phyloP scores from a whole-genome alignment of 2,797 vertebrate species.

The Anguilla anguilla region DNA sequence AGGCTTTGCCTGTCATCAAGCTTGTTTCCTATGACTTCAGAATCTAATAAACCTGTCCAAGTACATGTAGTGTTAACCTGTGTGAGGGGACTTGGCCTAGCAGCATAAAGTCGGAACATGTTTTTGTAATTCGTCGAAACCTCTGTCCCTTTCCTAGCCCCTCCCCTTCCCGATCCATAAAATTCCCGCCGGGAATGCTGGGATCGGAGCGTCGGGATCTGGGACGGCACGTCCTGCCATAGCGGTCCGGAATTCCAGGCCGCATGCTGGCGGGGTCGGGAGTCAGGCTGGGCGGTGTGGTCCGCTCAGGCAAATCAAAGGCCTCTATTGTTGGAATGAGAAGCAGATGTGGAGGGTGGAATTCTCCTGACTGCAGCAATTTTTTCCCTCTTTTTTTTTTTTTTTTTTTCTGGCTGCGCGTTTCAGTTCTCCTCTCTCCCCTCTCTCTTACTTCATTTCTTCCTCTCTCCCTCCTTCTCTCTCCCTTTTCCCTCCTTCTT shows the following conservation, averaged over 20 bases:
- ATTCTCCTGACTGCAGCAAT: slow-evolving; percentile 83
- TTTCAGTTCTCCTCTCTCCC: slow-evolving; percentile 34
- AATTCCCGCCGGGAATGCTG: not conserved
- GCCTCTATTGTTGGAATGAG: slow-evolving; percentile 84
- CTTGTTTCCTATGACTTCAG: not conserved
- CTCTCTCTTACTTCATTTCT: slow-evolving; percentile 43
- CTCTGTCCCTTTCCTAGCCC: not conserved
- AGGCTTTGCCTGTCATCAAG: not conserved
- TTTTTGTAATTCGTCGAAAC: not conserved
- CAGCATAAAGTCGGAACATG: not conserved
- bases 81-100: not conserved
- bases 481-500: slow-evolving; percentile 24
- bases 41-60: not conserved
- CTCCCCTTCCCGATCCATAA: not conserved
- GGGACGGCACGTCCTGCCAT: not conserved
- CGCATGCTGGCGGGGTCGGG: slow-evolving; percentile 8
- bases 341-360: slow-evolving; percentile 87
- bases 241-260: slow-evolving; percentile 44
- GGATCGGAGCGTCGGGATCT: not conserved
- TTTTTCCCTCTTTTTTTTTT: slow-evolving; percentile 55
- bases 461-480: slow-evolving; percentile 4
- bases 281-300: slow-evolving; percentile 43
- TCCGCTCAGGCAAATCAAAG: slow-evolving; percentile 70
- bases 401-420: slow-evolving; percentile 56
- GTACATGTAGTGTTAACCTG: not conserved